A percentile compares a stretch with the other conserved stretches of the same genome.
phyloP scores from a whole-genome alignment of 2,797 vertebrate species.

The Gymnopithys bicolor region DNA sequence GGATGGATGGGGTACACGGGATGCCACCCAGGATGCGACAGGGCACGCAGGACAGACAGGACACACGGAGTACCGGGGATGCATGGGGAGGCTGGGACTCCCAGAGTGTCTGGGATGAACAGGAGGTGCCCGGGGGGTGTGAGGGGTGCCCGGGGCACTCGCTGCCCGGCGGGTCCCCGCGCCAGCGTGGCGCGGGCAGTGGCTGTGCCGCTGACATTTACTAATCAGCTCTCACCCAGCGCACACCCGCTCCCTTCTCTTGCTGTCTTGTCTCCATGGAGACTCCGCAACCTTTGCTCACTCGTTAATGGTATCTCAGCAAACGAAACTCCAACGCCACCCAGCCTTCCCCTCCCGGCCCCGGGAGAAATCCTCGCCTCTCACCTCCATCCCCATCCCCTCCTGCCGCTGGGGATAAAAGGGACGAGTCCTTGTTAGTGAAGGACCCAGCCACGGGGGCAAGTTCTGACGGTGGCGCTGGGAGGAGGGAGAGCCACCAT shows the following conservation, averaged over 20 bases:
- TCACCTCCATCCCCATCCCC: conserved; percentile 55
- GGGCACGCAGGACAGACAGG: accelerated
- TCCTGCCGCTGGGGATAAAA: conserved; percentile 54
- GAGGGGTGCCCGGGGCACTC: background rate
- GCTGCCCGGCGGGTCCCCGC: background rate
- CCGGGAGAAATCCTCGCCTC: conserved; percentile 53
- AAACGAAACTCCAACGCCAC: conserved; percentile 70
- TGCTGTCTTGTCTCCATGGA: conserved; percentile 85
- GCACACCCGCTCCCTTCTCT: conserved; percentile 78
- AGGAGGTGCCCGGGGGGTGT: background rate
- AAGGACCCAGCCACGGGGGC: conserved; percentile 50
- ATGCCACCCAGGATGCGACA: accelerated
- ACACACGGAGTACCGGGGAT: accelerated
- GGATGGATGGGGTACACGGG: accelerated
- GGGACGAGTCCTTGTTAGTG: conserved; percentile 55
- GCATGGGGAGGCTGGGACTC: accelerated
- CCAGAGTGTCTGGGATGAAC: accelerated
- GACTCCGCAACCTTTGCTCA: conserved; percentile 83
- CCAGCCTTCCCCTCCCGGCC: conserved; percentile 57
- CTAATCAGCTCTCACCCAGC: conserved; percentile 82
- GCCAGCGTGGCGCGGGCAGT: conserved; percentile 69
- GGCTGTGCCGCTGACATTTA: conserved; percentile 80
- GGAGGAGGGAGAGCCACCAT: conserved; percentile 40
- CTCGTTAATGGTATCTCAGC: conserved; percentile 81
- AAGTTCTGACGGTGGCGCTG: background rate